Percentiles rank a stretch among this genome's conserved stretches.
phyloP scores from a whole-genome alignment of 2,113 vertebrate genomes.

The Clarias batrachus region DNA sequence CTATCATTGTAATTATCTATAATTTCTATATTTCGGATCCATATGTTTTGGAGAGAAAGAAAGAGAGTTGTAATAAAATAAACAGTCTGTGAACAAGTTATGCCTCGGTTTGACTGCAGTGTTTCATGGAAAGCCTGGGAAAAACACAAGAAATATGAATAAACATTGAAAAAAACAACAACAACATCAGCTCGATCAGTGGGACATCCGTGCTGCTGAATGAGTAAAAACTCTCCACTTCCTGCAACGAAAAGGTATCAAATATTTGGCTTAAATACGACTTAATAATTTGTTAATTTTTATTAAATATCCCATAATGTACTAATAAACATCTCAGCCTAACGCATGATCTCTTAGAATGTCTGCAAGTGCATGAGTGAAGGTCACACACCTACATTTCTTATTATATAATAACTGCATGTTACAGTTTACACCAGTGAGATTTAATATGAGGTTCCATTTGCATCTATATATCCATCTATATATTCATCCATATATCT shows the following conservation, averaged over 20 bases:
- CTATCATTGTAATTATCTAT: neutral
- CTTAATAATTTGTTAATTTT: no score
- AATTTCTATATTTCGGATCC: neutral
- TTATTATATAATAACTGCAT: neutral
- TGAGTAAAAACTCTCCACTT: conserved; percentile 36
- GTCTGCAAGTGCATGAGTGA: conserved; percentile 2
- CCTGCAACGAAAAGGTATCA: conserved; percentile 45
- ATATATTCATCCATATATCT: neutral
- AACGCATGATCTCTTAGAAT: neutral
- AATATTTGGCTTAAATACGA: neutral
- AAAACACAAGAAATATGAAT: conserved; percentile 43
- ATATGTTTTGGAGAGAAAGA: conserved; percentile 1
- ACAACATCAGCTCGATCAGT: conserved; percentile 20
- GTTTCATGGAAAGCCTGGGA: neutral
- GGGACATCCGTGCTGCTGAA: conserved; percentile 41
- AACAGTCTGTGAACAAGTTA: conserved; percentile 8
- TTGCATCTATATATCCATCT: neutral
- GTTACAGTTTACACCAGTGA: neutral
- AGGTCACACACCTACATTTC: conserved; percentile 17
- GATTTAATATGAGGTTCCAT: neutral
- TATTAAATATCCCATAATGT: no score
- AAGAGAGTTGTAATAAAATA: neutral
- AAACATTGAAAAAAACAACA: conserved; percentile 18
- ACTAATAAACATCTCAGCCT: neutral
- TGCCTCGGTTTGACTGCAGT: neutral